Percentiles rank a stretch among this genome's conserved stretches.
Evolutionary conservation across 2,797 vertebrate genomes (phyloP).

Genomic region (Pseudomugil tenellus): DNA sequence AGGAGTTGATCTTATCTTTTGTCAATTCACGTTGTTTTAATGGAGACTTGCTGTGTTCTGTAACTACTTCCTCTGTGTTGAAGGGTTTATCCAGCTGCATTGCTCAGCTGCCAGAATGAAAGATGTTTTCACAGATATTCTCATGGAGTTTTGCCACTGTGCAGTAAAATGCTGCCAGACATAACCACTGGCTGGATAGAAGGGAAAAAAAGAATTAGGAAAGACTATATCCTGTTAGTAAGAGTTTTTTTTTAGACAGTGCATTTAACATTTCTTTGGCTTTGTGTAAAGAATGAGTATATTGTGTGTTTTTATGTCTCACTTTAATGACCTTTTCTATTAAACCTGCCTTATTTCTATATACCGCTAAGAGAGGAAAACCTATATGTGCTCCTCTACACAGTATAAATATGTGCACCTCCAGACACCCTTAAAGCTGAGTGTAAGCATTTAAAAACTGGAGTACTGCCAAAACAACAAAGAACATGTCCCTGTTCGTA

Average conservation of each 20-base stretch:
- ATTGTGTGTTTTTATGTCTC: conserved; percentile 35
- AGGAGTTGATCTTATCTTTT: conserved; percentile 35
- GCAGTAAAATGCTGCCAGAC: conserved; percentile 56
- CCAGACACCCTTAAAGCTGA: conserved; percentile 24
- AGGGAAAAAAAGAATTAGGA: conserved; percentile 5
- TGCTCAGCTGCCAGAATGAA: conserved; percentile 65
- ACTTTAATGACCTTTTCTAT: conserved; percentile 3
- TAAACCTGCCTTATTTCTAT: not conserved
- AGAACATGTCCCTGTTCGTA: conserved; percentile 22
- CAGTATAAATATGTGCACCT: conserved; percentile 25
- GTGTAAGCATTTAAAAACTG: conserved; percentile 54
- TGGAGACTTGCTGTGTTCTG: conserved; percentile 50
- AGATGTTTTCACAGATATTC: conserved; percentile 64
- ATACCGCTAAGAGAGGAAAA: conserved; percentile 1
- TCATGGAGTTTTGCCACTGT: conserved; percentile 51
- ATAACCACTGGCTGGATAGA: conserved; percentile 39
- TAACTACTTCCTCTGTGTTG: conserved; percentile 29
- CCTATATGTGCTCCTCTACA: not conserved
- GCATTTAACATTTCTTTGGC: conserved; percentile 8
- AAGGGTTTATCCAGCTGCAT: conserved; percentile 56
- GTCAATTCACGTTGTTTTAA: conserved; percentile 42
- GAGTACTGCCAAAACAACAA: conserved; percentile 37
- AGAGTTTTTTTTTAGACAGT: conserved; percentile 16
- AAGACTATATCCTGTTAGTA: conserved; percentile 27
- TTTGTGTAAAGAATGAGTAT: not conserved